A percentile compares a stretch with the other conserved stretches of the same genome.
phyloP scores from a whole-genome alignment of 1,140 invertebrate genomes.

The Pseudomyrmex pallidus region DNA sequence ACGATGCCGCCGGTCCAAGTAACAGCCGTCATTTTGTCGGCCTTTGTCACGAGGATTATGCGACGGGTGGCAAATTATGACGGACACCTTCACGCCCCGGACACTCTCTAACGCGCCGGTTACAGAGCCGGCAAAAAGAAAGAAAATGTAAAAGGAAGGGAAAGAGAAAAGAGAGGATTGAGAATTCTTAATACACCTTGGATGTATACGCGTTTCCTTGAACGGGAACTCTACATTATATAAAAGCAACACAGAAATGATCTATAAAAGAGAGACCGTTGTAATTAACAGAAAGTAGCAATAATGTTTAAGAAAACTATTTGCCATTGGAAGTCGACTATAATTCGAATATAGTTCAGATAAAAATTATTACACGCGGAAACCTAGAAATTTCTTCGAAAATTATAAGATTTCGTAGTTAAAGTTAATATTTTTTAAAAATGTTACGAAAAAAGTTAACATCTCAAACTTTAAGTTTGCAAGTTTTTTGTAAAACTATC shows the following conservation, averaged over 20 bases:
- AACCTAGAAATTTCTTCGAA: no score
- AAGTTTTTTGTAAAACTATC: not conserved
- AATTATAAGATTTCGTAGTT: no score
- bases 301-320: no score
- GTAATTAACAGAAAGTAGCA: no score
- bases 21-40: conserved; percentile 80
- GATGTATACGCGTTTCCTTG: conserved; percentile 36
- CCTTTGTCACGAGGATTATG: conserved; percentile 81
- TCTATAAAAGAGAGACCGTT: no score
- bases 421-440: no score
- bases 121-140: conserved; percentile 38
- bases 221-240: conserved; percentile 53
- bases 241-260: conserved; percentile 16
- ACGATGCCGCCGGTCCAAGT: conserved; percentile 74
- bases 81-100: conserved; percentile 78
- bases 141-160: conserved; percentile 16
- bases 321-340: no score
- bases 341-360: no score
- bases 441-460: no score
- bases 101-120: conserved; percentile 69
- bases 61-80: conserved; percentile 81
- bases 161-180: not conserved
- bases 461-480: no score
- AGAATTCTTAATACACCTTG: conserved; percentile 47
- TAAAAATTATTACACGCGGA: no score